phyloP scores from a whole-genome alignment of 2,113 vertebrate genomes.

The Cynoglossus semilaevis region DNA sequence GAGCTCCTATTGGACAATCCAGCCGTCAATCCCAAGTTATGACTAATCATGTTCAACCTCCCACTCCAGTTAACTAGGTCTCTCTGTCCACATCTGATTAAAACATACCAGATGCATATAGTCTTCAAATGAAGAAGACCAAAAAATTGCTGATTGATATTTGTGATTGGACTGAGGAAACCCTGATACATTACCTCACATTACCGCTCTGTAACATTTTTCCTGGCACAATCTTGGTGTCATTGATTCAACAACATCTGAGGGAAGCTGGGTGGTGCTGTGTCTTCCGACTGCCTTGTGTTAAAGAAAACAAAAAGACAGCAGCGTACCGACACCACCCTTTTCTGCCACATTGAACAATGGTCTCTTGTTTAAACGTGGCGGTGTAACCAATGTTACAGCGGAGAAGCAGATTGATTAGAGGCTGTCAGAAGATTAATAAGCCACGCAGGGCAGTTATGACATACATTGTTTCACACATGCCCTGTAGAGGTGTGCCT shows the following conservation, averaged over 20 bases:
- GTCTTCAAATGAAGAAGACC: no score
- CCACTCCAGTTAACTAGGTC: no score
- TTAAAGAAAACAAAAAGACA: conserved; percentile 65
- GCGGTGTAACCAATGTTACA: conserved; percentile 78
- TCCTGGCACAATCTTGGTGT: conserved; percentile 33
- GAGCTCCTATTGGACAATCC: no score
- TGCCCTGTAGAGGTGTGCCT: conserved; percentile 81
- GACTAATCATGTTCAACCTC: no score
- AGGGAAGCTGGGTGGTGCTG: conserved; percentile 59
- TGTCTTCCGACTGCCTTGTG: conserved; percentile 57
- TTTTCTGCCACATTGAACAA: conserved; percentile 75
- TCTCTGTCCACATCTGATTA: no score
- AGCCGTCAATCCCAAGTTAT: no score
- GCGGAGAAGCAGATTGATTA: conserved; percentile 87
- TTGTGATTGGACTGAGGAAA: no score
- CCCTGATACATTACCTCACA: no score
- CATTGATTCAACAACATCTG: conserved; percentile 64
- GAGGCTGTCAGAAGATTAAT: conserved; percentile 84
- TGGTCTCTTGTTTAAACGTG: conserved; percentile 79
- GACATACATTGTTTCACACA: conserved; percentile 89
- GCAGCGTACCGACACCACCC: conserved; percentile 67
- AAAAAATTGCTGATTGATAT: no score
- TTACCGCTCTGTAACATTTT: conserved; percentile 22
- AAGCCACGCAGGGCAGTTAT: conserved; percentile 84
- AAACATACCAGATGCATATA: no score